Evolutionary conservation across 2,113 vertebrate genomes (phyloP).

Genomic region (Corythoichthys haematopterus): DNA sequence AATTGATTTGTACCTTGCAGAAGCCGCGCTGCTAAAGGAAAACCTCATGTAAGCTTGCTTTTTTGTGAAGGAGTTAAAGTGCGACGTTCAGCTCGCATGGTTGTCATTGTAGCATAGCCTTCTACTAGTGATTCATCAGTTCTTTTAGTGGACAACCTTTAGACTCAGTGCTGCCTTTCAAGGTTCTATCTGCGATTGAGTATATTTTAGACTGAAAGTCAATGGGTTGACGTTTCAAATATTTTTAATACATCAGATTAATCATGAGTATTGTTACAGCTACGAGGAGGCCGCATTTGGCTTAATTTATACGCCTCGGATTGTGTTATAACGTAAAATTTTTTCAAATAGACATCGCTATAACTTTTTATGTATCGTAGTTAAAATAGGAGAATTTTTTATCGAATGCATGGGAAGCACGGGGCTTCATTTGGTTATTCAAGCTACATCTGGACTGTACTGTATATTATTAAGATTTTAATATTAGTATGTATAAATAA

Average conservation of each 20-base stretch:
- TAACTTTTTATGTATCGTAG: neutral
- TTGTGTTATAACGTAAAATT: neutral
- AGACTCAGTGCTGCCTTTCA: accelerated
- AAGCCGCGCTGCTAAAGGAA: neutral
- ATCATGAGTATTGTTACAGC: neutral
- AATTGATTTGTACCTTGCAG: neutral
- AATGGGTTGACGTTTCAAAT: neutral
- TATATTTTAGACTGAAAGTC: neutral
- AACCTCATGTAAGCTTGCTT: slow-evolving; percentile 42
- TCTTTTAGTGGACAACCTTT: neutral
- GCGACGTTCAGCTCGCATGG: slow-evolving; percentile 16
- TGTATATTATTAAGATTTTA: neutral
- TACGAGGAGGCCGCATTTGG: slow-evolving; percentile 31
- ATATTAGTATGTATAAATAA: neutral
- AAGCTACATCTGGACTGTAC: neutral
- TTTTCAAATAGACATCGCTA: neutral
- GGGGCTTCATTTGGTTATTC: neutral
- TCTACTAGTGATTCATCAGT: slow-evolving; percentile 27
- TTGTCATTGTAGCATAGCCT: slow-evolving; percentile 30
- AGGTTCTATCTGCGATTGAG: accelerated
- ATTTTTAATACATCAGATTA: neutral
- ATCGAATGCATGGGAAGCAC: neutral
- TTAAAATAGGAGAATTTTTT: neutral
- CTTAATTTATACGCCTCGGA: neutral
- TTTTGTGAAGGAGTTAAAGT: slow-evolving; percentile 32